Percentiles rank a stretch among this genome's conserved stretches.
Evolutionary conservation across 2,113 vertebrate genomes (phyloP).

Genomic region (Capra hircus): DNA sequence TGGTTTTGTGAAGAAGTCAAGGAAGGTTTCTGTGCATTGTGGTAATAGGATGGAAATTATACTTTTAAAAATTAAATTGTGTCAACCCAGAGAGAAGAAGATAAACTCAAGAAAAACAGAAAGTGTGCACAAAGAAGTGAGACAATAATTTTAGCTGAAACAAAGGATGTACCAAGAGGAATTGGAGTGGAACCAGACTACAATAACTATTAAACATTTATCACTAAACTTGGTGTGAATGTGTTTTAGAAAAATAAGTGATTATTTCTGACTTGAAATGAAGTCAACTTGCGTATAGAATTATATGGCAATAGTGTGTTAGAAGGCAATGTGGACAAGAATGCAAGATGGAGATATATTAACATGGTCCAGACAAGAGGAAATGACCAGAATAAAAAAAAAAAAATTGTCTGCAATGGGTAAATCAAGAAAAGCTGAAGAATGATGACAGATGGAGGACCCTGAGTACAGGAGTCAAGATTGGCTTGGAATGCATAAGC

Average conservation of each 20-base stretch:
- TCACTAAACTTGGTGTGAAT: neutral
- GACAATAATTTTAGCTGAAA: neutral
- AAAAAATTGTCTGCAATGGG: neutral
- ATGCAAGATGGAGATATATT: neutral
- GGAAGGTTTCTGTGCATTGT: neutral
- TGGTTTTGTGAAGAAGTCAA: neutral
- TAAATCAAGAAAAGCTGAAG: neutral
- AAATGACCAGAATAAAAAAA: neutral
- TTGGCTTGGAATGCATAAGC: neutral
- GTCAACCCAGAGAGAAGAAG: neutral
- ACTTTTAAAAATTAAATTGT: neutral
- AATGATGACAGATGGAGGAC: neutral
- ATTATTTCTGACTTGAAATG: slow-evolving; percentile 1
- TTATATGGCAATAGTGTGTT: neutral
- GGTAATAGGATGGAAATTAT: neutral
- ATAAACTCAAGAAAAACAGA: neutral
- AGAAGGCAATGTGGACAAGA: neutral
- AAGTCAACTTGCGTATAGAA: neutral
- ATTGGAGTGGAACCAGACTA: neutral
- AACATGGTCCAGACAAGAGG: neutral
- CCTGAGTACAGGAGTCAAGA: neutral
- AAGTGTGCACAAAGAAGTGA: neutral
- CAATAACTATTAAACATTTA: neutral
- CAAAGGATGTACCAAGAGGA: neutral
- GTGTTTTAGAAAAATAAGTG: neutral